Percentiles rank a stretch among this genome's conserved stretches.
These are phyloP conservation scores for Melipona quadrifasciata DNA, from an alignment of 1,140 invertebrate genomes.

Conservation along the genomic window DNA sequence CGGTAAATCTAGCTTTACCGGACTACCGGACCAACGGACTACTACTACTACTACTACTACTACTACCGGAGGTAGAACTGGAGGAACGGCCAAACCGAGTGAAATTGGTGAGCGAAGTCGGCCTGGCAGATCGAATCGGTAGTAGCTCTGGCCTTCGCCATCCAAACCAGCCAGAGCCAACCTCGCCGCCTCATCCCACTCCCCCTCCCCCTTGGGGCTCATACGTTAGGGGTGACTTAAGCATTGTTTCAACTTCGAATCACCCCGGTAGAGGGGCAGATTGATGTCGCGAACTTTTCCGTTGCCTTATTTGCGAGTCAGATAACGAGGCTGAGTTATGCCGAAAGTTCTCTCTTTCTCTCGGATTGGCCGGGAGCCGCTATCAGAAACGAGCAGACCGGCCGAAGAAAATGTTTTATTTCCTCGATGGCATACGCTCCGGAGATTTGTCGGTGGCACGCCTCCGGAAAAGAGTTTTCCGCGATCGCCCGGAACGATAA, in stretches of 20 bases:
- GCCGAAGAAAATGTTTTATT: slow-evolving; percentile 62
- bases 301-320: slow-evolving; percentile 82
- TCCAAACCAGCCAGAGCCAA: slow-evolving; percentile 15
- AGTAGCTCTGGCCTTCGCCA: slow-evolving; percentile 37
- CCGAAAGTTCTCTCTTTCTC: slow-evolving; percentile 73
- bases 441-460: slow-evolving; percentile 59
- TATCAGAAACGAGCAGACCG: slow-evolving; percentile 55
- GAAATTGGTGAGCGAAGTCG: slow-evolving; percentile 66
- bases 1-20: slow-evolving; percentile 51
- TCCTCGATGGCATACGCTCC: slow-evolving; percentile 39
- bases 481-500: slow-evolving; percentile 55
- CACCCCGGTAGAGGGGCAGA: slow-evolving; percentile 79
- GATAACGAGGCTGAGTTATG: slow-evolving; percentile 83
- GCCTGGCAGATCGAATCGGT: slow-evolving; percentile 77
- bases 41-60: neutral
- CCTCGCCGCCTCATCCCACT: slow-evolving; percentile 31
- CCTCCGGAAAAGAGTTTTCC: slow-evolving; percentile 35
- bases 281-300: slow-evolving; percentile 82
- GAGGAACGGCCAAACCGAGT: slow-evolving; percentile 49
- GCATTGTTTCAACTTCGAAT: slow-evolving; percentile 82
- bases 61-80: slow-evolving; percentile 49
- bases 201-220: slow-evolving; percentile 75
- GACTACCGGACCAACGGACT: slow-evolving; percentile 44
- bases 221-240: slow-evolving; percentile 81
- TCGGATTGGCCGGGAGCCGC: slow-evolving; percentile 26